A percentile compares a stretch with the other conserved stretches of the same genome.
Evolutionary conservation across 2,113 vertebrate species (phyloP).

Genomic region (Scomber colias): DNA sequence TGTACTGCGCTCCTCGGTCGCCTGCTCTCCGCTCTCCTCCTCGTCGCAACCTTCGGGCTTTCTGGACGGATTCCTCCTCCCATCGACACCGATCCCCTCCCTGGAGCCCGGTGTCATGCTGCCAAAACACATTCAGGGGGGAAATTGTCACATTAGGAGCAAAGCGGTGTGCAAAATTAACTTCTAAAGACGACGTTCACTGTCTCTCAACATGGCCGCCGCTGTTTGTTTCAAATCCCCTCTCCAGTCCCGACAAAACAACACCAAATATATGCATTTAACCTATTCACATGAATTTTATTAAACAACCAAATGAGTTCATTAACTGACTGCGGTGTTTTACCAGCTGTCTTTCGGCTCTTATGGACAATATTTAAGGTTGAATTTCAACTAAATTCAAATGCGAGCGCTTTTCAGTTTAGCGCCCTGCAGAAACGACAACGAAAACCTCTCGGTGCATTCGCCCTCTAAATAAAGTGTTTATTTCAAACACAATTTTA

Average conservation of each 20-base stretch:
- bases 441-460: slow-evolving; percentile 79
- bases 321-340: slow-evolving; percentile 4
- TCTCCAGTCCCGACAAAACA: slow-evolving; percentile 93
- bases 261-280: slow-evolving; percentile 82
- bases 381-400: slow-evolving; percentile 81
- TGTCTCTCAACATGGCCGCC: slow-evolving; percentile 99
- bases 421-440: slow-evolving; percentile 88
- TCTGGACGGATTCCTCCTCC: slow-evolving; percentile 91
- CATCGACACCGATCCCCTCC: slow-evolving; percentile 91
- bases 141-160: slow-evolving; percentile 61
- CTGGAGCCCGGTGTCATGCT: slow-evolving; percentile 98
- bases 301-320: slow-evolving; percentile 42
- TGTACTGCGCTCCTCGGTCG: slow-evolving; percentile 91
- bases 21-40: slow-evolving; percentile 92
- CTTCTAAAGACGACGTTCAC: slow-evolving; percentile 85
- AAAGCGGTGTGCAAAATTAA: slow-evolving; percentile 78
- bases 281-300: slow-evolving; percentile 51
- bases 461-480: slow-evolving; percentile 87
- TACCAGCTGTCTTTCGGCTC: slow-evolving; percentile 30
- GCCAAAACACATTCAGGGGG: slow-evolving; percentile 73
- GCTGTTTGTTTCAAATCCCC: slow-evolving; percentile 99
- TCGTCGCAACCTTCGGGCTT: slow-evolving; percentile 88
- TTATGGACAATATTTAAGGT: slow-evolving; percentile 30
- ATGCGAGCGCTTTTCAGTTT: slow-evolving; percentile 86
- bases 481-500: slow-evolving; percentile 78